Evolutionary conservation across 2,888 invertebrate species (phyloP), one percentile per base, ranked within the genome.

Genomic region (Parnassius mnemosyne): DNA sequence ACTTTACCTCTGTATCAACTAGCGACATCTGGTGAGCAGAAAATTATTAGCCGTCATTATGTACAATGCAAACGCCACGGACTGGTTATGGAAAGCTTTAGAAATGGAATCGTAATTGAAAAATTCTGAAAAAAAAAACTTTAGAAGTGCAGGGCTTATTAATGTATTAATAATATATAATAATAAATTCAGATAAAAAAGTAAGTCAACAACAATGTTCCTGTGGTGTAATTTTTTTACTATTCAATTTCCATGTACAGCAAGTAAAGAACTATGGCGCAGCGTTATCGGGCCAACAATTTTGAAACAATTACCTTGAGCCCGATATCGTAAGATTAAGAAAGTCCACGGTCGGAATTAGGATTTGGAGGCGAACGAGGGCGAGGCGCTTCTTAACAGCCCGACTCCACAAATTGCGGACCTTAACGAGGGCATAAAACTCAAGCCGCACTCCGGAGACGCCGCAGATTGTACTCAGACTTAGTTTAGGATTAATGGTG

Each of bases 401-500:
- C 81, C 85, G 88, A 87, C 88, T 89, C 90, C 89, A 89, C 90
- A 90, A 91, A 91, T 90, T 91, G 90, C 87, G 85, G 88, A 87
- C 90, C 90, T 89, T 91, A 91, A 91, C 89, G 90, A 89, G 80
- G 81, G 80, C 89, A 90, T 91, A 91, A 90, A 91, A 91, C 90
- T 91, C 84, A 82, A 84, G 81, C 81, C 87, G 80, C 83, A 84
- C 85, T 87, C 81, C 81, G 79, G 80, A 87, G 87, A 86, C 87
- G 88, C 90, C 90, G 76, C 90, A 90, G 90, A 89, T 89, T 88
- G 88, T 84, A 78, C 89, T 86, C 81, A 89, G 90, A 86, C 89
- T 90, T 90, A 92, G 88, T 89, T 88, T 81, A 87, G 91, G 92
- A 92, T 92, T 92, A 92, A 92, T 92, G 92, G 90, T 90, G 90